Base-by-base conservation (phyloP, 2,888 invertebrate species). In the Icerya purchasi region DNA sequence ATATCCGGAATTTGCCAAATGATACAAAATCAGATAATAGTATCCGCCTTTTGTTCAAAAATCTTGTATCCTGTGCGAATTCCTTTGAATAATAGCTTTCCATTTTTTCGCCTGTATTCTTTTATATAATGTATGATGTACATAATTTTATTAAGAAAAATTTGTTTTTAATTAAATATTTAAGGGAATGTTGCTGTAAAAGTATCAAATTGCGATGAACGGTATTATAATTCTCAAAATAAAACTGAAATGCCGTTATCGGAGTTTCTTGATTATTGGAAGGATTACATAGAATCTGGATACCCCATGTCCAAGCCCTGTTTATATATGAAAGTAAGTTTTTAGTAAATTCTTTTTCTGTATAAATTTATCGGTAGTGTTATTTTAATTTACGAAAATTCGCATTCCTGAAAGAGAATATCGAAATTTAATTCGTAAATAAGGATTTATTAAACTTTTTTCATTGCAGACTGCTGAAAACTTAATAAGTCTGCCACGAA, bases 191-290 rank as follows among this genome's bases (percentile, higher is more conserved):
- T 78, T 56, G 70, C 72, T 59, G 88, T 87, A 25, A 86, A 87
- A 52, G 82, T 92, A 24, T 86, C 89, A 18, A 78, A 91, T 71
- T 94, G 93, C 71, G 76, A 79, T 61, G 75, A 77, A 66, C 77
- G 80, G 65, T 78, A 81, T 68, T 87, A 77, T 68, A 84, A 86
- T 71, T 78, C 84, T 24, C 89, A 92, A 68, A 76, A 78, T 63
- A 88, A 84, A 71, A 68, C 72, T 65, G 75, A 78, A 61, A 81
- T 82, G 78, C 76, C 71, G 59, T 78, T 94, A 61, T 69, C 70
- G 58, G 78, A 86, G 50, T 94, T 82, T 71, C 67, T 90, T 55
- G 67, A 76, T 22, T 86, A 90, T 69, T 83, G 87, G 80, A 71
- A 76, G 65, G 70, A 74, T 22, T 73, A 72, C 63, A 71, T 70